phyloP scores from a whole-genome alignment of 2,797 vertebrate genomes.

The Myiotriccus ornatus region DNA sequence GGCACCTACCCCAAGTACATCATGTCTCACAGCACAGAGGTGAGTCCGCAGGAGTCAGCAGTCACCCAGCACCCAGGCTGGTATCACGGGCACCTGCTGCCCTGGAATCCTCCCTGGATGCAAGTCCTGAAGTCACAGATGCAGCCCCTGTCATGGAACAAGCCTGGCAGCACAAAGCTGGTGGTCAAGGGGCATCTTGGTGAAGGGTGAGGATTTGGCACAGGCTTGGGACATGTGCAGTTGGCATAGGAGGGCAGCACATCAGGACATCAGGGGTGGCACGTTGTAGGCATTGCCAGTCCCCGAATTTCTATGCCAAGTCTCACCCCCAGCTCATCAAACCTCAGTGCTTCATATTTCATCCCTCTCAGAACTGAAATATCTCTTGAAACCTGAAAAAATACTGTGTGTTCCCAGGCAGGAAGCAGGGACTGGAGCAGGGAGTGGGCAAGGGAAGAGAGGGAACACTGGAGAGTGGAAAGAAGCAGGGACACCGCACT shows the following conservation, averaged over 20 bases:
- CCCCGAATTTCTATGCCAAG: not conserved
- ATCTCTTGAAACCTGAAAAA: not conserved
- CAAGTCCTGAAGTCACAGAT: not conserved
- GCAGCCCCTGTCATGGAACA: not conserved
- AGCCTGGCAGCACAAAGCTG: not conserved
- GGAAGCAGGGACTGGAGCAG: not conserved
- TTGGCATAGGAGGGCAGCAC: not conserved
- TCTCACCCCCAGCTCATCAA: not conserved
- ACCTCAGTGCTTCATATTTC: rapidly evolving
- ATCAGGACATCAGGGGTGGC: rapidly evolving
- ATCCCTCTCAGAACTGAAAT: not conserved
- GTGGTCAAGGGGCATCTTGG: not conserved
- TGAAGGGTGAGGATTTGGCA: not conserved
- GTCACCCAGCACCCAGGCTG: not conserved
- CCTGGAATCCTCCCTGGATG: not conserved
- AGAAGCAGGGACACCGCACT: not conserved
- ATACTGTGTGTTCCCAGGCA: not conserved
- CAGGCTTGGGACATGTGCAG: not conserved
- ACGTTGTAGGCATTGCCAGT: rapidly evolving
- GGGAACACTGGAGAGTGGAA: not conserved
- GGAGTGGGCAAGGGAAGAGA: not conserved
- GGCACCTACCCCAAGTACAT: rapidly evolving
- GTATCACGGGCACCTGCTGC: rapidly evolving
- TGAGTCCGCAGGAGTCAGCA: not conserved
- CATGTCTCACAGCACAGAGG: not conserved